Evolutionary conservation across 2,113 vertebrate genomes (phyloP), one percentile per base, ranked within the genome.

Genomic region (Dipodomys stephensi): DNA sequence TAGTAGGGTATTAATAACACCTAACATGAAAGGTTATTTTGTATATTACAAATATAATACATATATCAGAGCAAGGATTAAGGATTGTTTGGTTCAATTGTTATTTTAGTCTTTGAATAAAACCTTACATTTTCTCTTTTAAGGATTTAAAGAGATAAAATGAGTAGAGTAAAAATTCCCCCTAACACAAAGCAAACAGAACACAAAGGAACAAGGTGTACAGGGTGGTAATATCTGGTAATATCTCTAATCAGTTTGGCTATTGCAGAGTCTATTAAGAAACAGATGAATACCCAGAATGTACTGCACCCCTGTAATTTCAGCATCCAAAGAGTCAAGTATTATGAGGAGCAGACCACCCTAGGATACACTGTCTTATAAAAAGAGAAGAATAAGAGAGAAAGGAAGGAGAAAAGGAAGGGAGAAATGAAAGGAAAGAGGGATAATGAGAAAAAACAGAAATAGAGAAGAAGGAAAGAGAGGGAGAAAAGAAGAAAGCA

Each of bases 151-250:
- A 57, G 11, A 76, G 46, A 3, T 46, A 39, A 5, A 9, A n/a
- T 67, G 35, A 32, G 1, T 4, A 18, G 83, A 18, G 46, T 13
- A 88, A 83, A 39, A 49, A 46, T 15, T 28, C 2, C 3, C 49
- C 49, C 12, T 28, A 28, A 22, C 74, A 20, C 12, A 8, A 57
- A 80, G 7, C 2, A 57, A 80, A 71, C 28, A 62, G n/a, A 20
- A 32, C 8, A 64, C 5, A 83, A 69, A 27, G 25, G 2, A 39
- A 53, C 6, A 2, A 3, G 1, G 3, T 39, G 0, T 32, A 12
- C 27, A 4, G 4, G 0, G 1, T 20, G 6, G 15, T 2, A n/a
- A 30, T 18, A 7, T 32, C 1, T 23, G 12, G 32, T 4, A 27
- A 78, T 12, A 0, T 60, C 39, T 57, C 18, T 13, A 69, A n/a